Evolutionary conservation across 53 echinoderm and acorn worm genomes (phyloP).

Genomic region (Glandiceps talaboti): DNA sequence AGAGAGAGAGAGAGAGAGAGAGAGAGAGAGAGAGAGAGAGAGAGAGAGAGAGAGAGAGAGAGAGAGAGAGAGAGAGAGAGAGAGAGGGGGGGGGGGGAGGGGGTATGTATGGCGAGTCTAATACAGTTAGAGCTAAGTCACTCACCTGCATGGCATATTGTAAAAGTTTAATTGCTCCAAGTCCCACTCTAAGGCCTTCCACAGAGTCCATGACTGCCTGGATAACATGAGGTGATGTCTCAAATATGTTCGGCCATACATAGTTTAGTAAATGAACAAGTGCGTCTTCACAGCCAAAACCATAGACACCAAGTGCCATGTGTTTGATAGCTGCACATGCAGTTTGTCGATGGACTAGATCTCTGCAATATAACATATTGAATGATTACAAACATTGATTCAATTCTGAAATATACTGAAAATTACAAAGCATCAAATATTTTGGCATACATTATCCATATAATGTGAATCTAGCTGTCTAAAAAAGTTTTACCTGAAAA

Average conservation of each 20-base stretch:
- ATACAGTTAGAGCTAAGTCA: no score
- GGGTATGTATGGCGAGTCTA: no score
- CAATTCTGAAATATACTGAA: neutral
- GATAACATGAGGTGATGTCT: slow-evolving; percentile 97
- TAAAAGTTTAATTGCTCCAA: slow-evolving; percentile 71
- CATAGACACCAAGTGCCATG: slow-evolving; percentile 93
- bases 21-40: no score
- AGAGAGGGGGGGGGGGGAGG: no score
- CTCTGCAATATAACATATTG: no score
- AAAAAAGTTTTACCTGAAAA: no score
- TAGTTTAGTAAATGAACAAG: slow-evolving; percentile 89
- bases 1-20: no score
- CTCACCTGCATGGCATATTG: slow-evolving; percentile 72
- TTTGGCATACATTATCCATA: neutral
- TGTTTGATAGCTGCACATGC: slow-evolving; percentile 98
- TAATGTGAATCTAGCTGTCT: neutral
- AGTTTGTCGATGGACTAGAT: slow-evolving; percentile 91
- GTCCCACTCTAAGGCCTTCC: slow-evolving; percentile 66
- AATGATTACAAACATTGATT: neutral
- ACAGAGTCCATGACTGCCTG: slow-evolving; percentile 97
- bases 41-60: no score
- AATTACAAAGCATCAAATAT: slow-evolving; percentile 1
- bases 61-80: no score
- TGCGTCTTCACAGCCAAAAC: slow-evolving; percentile 92
- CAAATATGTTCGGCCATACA: slow-evolving; percentile 99